Evolutionary conservation across 2,113 vertebrate genomes (phyloP), one percentile per base, ranked within the genome.

Genomic region (Corydoras maculifer): DNA sequence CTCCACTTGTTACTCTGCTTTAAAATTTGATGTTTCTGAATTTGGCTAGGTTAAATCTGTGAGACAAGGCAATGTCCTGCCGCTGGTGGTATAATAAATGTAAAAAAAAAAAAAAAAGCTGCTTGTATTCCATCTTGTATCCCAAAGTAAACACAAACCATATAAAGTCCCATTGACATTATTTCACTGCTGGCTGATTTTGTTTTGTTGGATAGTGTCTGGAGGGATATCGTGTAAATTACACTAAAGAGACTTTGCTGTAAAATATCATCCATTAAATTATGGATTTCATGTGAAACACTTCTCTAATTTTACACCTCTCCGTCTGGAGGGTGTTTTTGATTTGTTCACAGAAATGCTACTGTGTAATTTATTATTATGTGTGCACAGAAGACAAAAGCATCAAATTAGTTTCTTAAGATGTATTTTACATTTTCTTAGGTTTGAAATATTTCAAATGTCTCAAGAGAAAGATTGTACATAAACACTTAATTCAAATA

Each of bases 141-240:
- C 15, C 14, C 62, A 64, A 11, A 50, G 62, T 50, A 50, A 50
- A 50, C 11, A 55, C 11, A 9, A 13, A 55, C 53, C 64, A 54
- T 7, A 55, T 13, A 55, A 66, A 15, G 70, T 51, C 10, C 57
- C 43, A 58, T 49, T 7, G 63, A 49, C 8, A 35, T 35, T 18
- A 35, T 25, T 59, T 18, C 43, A 65, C 70, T 53, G 60, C 15
- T 43, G 10, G 30, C 31, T 70, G 30, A 58, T 48, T 58, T n/a
- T 30, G 32, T n/a, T 50, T 48, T 12, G 63, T 43, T 51, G 30
- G 15, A 51, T 9, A 50, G n/a, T 6, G 53, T 18, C 35, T 29
- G 8, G 51, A 57, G 18, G 62, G 18, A 65, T 11, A 10, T 49
- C 12, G 32, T 8, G 1, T 11, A 48, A 25, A 63, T 55, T 65